phyloP scores from a whole-genome alignment of 2,113 vertebrate species.

The Corythaixoides concolor region DNA sequence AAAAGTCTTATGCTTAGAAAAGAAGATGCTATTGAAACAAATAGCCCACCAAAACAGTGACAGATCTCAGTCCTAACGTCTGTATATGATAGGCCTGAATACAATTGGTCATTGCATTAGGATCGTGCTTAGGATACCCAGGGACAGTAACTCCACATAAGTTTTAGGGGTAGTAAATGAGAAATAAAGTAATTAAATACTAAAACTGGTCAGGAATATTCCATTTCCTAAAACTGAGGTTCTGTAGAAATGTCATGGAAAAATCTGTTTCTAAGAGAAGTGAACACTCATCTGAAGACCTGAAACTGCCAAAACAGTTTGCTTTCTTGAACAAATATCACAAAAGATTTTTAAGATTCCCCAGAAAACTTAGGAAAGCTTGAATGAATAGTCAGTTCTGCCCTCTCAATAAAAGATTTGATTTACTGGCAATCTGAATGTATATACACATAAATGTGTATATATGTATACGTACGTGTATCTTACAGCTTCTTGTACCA shows the following conservation, averaged over 20 bases:
- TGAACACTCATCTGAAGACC: background rate
- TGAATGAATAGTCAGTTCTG: background rate
- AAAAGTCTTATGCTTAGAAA: background rate
- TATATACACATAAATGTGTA: fast-evolving
- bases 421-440: background rate
- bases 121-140: background rate
- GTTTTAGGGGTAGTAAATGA: background rate
- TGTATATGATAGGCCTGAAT: background rate
- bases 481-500: background rate
- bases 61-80: background rate
- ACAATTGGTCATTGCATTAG: background rate
- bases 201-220: background rate
- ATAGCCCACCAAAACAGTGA: background rate
- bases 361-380: background rate
- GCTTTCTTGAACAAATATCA: background rate
- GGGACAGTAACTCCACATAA: background rate
- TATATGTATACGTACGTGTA: too few relatives aligned
- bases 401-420: background rate
- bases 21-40: background rate
- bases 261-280: background rate
- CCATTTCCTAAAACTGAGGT: background rate
- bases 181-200: background rate
- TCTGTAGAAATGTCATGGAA: background rate
- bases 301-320: background rate
- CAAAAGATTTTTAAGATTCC: background rate